Conservation (phyloP, 2,888 invertebrate species). For the Argyra leucocephala region DNA sequence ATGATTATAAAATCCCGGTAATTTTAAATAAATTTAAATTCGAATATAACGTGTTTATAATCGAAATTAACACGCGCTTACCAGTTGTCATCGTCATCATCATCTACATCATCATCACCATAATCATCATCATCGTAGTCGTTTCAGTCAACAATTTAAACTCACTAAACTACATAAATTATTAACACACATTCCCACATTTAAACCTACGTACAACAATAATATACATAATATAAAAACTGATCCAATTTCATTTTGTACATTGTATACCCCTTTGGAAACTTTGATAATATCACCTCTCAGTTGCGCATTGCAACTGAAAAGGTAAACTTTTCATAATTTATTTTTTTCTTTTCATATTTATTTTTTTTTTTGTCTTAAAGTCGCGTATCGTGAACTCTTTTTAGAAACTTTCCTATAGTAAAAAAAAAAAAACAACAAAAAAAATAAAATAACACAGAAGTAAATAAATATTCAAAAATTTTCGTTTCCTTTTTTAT, state of each 20-base stretch:
- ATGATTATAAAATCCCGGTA: too few relatives aligned
- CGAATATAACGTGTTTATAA: neutral
- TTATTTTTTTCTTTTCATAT: too few relatives aligned
- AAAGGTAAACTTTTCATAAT: neutral
- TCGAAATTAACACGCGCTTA: neutral
- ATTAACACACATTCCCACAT: neutral
- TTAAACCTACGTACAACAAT: neutral
- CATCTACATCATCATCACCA: too few relatives aligned
- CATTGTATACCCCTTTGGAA: neutral
- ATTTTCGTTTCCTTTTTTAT: neutral
- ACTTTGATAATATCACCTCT: neutral
- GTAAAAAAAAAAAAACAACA: neutral
- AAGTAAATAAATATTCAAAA: slow-evolving; percentile 6
- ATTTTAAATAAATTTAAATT: too few relatives aligned
- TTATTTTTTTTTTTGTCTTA: neutral
- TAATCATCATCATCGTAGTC: too few relatives aligned
- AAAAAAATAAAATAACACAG: neutral
- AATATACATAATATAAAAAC: neutral
- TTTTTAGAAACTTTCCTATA: neutral
- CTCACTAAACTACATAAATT: neutral
- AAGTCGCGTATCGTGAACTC: neutral
- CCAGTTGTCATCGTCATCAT: neutral
- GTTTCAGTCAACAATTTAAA: too few relatives aligned
- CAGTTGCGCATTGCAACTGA: neutral
- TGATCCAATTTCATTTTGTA: too few relatives aligned